Evolutionary conservation across 2,888 invertebrate species (phyloP).

Genomic region (Polylopha cassiicola): DNA sequence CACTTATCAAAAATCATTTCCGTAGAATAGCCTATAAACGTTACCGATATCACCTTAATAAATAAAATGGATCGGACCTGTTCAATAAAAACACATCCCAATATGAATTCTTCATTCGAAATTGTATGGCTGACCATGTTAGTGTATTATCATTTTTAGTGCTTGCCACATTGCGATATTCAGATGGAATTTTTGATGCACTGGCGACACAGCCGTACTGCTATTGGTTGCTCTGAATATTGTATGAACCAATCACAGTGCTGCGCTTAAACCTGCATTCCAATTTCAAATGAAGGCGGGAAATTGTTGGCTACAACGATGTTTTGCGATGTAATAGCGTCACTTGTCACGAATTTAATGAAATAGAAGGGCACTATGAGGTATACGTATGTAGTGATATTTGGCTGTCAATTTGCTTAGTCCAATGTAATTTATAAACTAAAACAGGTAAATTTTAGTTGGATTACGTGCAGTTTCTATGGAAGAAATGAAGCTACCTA

Average conservation of each 20-base stretch:
- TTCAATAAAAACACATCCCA: constrained; percentile 70
- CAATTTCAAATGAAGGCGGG: constrained; percentile 75
- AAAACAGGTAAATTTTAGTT: no score
- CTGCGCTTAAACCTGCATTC: constrained; percentile 74
- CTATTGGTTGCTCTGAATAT: constrained; percentile 75
- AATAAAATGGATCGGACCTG: constrained; percentile 62
- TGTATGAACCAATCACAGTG: constrained; percentile 75
- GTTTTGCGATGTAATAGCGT: constrained; percentile 59
- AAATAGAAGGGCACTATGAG: no score
- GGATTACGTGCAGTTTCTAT: no score
- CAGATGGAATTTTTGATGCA: constrained; percentile 79
- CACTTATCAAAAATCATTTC: constrained; percentile 31
- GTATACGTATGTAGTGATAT: no score
- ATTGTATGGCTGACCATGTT: constrained; percentile 72
- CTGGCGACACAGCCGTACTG: constrained; percentile 73
- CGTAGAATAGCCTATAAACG: constrained; percentile 37
- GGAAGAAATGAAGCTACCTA: no score
- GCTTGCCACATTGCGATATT: constrained; percentile 73
- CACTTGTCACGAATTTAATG: constrained; percentile 58
- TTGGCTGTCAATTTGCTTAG: constrained; percentile 7
- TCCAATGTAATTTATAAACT: no score
- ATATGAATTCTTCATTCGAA: constrained; percentile 75
- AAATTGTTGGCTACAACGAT: constrained; percentile 52
- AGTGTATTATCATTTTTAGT: constrained; percentile 78
- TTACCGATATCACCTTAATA: constrained; percentile 48